Evolutionary conservation across 1,140 invertebrate genomes (phyloP), one percentile per base, ranked within the genome.

Genomic region (Ceratoteleas bidentatus): DNA sequence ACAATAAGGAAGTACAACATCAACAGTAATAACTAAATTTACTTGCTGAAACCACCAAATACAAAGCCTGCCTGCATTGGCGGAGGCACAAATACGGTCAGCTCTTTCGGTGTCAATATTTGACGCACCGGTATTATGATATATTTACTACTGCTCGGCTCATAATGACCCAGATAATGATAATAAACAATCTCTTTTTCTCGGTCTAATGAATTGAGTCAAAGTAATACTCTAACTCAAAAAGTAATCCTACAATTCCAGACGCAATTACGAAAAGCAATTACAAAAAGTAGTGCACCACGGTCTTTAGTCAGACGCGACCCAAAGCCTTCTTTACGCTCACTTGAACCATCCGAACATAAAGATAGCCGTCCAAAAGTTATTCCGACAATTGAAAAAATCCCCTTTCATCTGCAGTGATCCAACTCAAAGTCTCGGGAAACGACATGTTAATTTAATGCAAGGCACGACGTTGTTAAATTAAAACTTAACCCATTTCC

Each of bases 151-250:
- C 53, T 66, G 54, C 47, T 73, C 53, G 3, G 60, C n/a, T 74
- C 50, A 16, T 58, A 58, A 74, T 54, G 60, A 64, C 70, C 70
- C 40, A 74, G 49, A 57, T 74, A 74, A 75, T 52, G 45, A 52
- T 53, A 60, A 75, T 66, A 65, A 75, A 75, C 70, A 73, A 73
- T 64, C 47, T 38, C 53, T 66, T 75, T n/a, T 75, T 58, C 13
- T 16, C 10, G 57, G 11, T 58, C 11, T 50, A 65, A 74, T 43
- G 40, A 57, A 65, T 74, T 64, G 15, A 62, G 49, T 61, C 13
- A 16, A 8, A 11, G 11, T 13, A 5, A 40, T 24, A 32, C n/a
- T 11, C 8, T 40, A 15, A 40, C 13, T 11, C 11, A 13, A 11
- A 47, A 6, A 13, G 13, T 11, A 13, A 6, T 14, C 13, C 9